Conservation (phyloP, 2,888 invertebrate genomes). For the Sesamia inferens region DNA sequence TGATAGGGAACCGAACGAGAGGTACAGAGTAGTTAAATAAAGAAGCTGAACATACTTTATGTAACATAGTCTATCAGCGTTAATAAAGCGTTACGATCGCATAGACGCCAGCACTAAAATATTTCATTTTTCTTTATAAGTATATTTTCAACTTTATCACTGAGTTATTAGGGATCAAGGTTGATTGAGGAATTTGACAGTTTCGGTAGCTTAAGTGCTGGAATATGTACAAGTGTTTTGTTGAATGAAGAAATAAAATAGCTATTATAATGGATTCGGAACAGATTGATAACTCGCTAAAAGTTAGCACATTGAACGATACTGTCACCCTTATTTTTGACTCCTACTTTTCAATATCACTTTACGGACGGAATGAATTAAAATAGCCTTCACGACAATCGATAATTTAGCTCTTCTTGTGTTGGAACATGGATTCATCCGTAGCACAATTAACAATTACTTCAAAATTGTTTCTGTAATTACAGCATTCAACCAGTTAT, state of each 20-base stretch:
- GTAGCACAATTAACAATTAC: too few relatives aligned
- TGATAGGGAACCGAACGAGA: slow-evolving; percentile 41
- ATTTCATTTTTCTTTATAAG: too few relatives aligned
- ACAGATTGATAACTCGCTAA: too few relatives aligned
- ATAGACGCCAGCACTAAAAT: too few relatives aligned
- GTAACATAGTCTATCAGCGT: neutral
- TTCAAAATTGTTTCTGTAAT: too few relatives aligned
- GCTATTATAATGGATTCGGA: neutral
- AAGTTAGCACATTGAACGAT: neutral
- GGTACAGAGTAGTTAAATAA: neutral
- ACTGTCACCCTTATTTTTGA: too few relatives aligned
- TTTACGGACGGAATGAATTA: neutral
- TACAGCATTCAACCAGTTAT: too few relatives aligned
- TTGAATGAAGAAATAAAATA: neutral
- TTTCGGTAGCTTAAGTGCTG: too few relatives aligned
- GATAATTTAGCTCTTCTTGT: neutral
- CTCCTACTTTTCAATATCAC: neutral
- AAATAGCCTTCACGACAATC: neutral
- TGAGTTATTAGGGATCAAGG: too few relatives aligned
- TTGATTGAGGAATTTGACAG: too few relatives aligned
- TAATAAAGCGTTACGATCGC: neutral
- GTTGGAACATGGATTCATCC: too few relatives aligned
- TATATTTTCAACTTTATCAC: too few relatives aligned
- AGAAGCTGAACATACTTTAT: slow-evolving; percentile 21
- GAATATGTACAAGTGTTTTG: neutral